A percentile compares a stretch with the other conserved stretches of the same genome.
phyloP scores from a whole-genome alignment of 2,113 vertebrate genomes.

The Tetraodon nigroviridis region DNA sequence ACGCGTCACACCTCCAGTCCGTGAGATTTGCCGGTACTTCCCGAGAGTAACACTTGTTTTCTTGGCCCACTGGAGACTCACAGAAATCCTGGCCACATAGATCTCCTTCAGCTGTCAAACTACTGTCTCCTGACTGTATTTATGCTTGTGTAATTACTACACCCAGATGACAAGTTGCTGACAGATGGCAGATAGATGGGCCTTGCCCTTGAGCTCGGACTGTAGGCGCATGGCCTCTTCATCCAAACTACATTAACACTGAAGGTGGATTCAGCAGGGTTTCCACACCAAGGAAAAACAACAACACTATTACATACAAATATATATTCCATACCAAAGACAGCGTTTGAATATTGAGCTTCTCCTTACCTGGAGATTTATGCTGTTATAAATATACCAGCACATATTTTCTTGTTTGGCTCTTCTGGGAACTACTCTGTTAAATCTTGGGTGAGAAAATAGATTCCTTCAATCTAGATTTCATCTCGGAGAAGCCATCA shows the following conservation, averaged over 20 bases:
- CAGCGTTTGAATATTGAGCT: slow-evolving; percentile 27
- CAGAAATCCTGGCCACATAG: slow-evolving; percentile 22
- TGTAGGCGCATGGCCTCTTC: slow-evolving; percentile 42
- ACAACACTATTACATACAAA: slow-evolving; percentile 17
- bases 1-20: slow-evolving; percentile 16
- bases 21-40: slow-evolving; percentile 39
- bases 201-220: slow-evolving; percentile 56
- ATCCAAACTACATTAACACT: slow-evolving; percentile 57
- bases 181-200: slow-evolving; percentile 65
- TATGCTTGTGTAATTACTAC: slow-evolving; percentile 64
- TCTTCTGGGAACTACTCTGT: slow-evolving; percentile 46
- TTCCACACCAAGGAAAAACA: slow-evolving; percentile 45
- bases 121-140: slow-evolving; percentile 55
- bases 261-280: slow-evolving; percentile 36
- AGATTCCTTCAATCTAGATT: slow-evolving; percentile 46
- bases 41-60: slow-evolving; percentile 20
- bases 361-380: slow-evolving; percentile 28
- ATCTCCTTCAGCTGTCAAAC: slow-evolving; percentile 53
- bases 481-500: slow-evolving; percentile 39
- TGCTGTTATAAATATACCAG: slow-evolving; percentile 49
- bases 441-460: slow-evolving; percentile 53
- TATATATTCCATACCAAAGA: slow-evolving; percentile 14
- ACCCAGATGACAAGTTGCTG: slow-evolving; percentile 66
- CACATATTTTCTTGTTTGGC: slow-evolving; percentile 50
- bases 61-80: not conserved